Evolutionary conservation across 1,140 invertebrate species (phyloP), one percentile per base, ranked within the genome.

Genomic region (Myzus persicae): DNA sequence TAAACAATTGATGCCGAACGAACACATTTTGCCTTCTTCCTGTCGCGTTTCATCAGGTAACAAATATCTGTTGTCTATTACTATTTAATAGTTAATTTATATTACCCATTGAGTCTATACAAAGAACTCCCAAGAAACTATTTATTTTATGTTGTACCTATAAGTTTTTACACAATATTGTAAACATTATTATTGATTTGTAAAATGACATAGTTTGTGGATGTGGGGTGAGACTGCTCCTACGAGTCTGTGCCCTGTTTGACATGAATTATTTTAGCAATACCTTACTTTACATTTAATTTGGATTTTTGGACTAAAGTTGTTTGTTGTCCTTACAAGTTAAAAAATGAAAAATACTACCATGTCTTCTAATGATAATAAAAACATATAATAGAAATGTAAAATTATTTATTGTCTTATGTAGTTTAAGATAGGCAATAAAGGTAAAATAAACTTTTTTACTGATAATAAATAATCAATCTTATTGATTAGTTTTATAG

Each of bases 21-120:
- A 91, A 81, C 8, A 91, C 36, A 44, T 48, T 44, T 81, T 76
- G 38, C 24, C 20, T 81, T 82, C 31, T 91, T 91, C 59, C 26
- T 3, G 46, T 76, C 24, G 36, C 36, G 9, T 36, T 11, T 91
- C 40, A 42, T 76, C 90, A 91, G 90, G 90, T 91, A 91, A 91
- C 5, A 18, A 88, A 48, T 88, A 36, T 42, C 9, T 40, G 11
- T 84, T 31, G 40, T 42, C 9, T 40, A 84, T 84, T 84, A 84
- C 24, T 84, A 40, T n/a, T n/a, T n/a, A n/a, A n/a, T n/a, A n/a
- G n/a, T n/a, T 76, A 76, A 31, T 67, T 14, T 67, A 67, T 67
- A 31, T 14, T n/a, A 14, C 14, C 2, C n/a, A 59, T 14, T 31
- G 4, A n/a, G 31, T 67, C 11, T 67, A n/a, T 59, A 8, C 1